phyloP scores from a whole-genome alignment of 2,113 vertebrate species.

The Trinectes maculatus region DNA sequence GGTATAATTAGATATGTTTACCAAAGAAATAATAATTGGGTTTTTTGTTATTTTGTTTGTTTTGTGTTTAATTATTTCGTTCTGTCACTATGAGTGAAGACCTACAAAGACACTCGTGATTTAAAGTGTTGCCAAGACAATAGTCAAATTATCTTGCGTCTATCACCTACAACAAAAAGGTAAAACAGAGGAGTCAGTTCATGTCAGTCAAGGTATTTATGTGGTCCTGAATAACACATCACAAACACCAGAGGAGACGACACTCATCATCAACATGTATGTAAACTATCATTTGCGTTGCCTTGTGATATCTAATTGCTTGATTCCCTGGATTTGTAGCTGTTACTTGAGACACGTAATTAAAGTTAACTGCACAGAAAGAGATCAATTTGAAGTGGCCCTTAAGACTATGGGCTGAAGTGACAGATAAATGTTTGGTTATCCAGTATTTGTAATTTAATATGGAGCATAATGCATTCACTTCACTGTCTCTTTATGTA shows the following conservation, averaged over 20 bases:
- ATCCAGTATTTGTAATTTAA: background rate
- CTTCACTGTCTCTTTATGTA: no score
- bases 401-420: background rate
- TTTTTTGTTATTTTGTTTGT: background rate
- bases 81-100: no score
- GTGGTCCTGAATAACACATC: background rate
- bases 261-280: background rate
- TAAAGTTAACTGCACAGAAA: conserved; percentile 1
- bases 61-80: background rate
- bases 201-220: background rate
- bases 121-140: background rate
- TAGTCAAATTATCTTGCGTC: background rate
- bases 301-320: conserved; percentile 19
- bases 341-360: conserved; percentile 1
- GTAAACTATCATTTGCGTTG: background rate
- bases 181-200: background rate
- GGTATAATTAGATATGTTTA: background rate
- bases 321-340: conserved; percentile 4
- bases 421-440: conserved; percentile 6
- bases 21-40: background rate
- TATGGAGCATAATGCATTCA: background rate
- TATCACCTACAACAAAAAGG: background rate
- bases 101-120: background rate
- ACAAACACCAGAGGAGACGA: background rate
- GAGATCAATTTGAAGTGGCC: background rate